These are phyloP conservation scores for Rhadinocentrus ornatus DNA, from an alignment of 2,797 vertebrate species.

Conservation along the genomic window DNA sequence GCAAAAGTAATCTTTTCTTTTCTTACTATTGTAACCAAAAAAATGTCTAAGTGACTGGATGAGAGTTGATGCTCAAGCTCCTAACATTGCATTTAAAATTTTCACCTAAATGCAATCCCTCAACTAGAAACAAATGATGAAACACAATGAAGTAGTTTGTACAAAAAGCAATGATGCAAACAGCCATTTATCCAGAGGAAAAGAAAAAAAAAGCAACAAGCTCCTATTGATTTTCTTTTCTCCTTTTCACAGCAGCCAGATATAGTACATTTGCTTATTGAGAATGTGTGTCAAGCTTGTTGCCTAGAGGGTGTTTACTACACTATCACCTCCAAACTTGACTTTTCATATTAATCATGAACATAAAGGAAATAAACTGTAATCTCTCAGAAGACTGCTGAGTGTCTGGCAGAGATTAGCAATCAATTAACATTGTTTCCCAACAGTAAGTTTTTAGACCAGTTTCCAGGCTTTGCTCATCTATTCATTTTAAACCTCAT, in stretches of 20 bases:
- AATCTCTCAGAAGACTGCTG: conserved; percentile 20
- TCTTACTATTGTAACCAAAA: conserved; percentile 15
- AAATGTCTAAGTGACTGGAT: background rate
- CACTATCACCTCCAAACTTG: conserved; percentile 36
- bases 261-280: conserved; percentile 38
- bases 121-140: conserved; percentile 28
- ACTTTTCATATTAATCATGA: conserved; percentile 39
- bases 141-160: conserved; percentile 21
- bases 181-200: conserved; percentile 11
- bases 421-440: background rate
- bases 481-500: background rate
- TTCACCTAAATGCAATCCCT: conserved; percentile 10
- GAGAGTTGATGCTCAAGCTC: background rate
- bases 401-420: conserved; percentile 24
- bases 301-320: conserved; percentile 36
- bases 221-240: background rate
- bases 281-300: conserved; percentile 47
- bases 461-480: background rate
- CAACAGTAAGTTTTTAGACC: background rate
- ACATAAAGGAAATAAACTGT: conserved; percentile 16
- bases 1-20: background rate
- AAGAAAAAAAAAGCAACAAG: background rate
- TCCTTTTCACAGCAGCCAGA: conserved; percentile 36
- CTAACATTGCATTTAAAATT: conserved; percentile 23
- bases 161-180: conserved; percentile 32